Evolutionary conservation across 2,888 invertebrate genomes (phyloP).

Genomic region (Salpingus planirostris): DNA sequence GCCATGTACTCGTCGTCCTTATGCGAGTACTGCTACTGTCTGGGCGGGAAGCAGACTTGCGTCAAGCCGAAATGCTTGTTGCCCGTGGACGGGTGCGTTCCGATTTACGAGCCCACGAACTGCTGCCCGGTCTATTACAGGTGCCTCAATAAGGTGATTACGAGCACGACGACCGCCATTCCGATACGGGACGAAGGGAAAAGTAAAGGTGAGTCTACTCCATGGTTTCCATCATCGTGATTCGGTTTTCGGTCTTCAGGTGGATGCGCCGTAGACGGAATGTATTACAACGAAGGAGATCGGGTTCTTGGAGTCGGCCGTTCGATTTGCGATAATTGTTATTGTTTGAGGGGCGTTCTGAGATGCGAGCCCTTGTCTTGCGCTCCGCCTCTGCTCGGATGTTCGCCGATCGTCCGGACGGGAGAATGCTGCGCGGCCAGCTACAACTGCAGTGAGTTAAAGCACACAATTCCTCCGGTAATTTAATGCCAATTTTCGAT

Average conservation of each 20-base stretch:
- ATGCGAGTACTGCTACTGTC: constrained; percentile 83
- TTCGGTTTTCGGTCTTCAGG: constrained; percentile 18
- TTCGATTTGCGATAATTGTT: constrained; percentile 68
- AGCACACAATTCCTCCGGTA: no score
- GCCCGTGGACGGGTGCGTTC: constrained; percentile 60
- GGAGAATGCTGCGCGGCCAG: constrained; percentile 80
- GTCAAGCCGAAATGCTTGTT: constrained; percentile 73
- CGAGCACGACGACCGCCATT: constrained; percentile 20
- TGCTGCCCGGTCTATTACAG: constrained; percentile 80
- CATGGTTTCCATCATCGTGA: background rate
- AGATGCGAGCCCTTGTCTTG: constrained; percentile 70
- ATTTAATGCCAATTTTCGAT: no score
- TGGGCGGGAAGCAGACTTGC: constrained; percentile 60
- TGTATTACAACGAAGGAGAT: constrained; percentile 60
- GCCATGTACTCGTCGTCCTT: constrained; percentile 69
- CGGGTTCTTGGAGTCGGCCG: constrained; percentile 51
- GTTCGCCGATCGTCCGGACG: constrained; percentile 62
- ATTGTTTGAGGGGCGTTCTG: constrained; percentile 64
- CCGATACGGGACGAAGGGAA: background rate
- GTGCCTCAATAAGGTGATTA: constrained; percentile 48
- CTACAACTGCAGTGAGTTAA: constrained; percentile 67
- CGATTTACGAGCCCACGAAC: constrained; percentile 51
- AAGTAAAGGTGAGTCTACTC: background rate
- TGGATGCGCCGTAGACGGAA: constrained; percentile 57
- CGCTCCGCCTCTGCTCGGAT: constrained; percentile 65